A percentile compares a stretch with the other conserved stretches of the same genome.
phyloP scores from a whole-genome alignment of 2,797 vertebrate genomes.

The Trachops cirrhosus region DNA sequence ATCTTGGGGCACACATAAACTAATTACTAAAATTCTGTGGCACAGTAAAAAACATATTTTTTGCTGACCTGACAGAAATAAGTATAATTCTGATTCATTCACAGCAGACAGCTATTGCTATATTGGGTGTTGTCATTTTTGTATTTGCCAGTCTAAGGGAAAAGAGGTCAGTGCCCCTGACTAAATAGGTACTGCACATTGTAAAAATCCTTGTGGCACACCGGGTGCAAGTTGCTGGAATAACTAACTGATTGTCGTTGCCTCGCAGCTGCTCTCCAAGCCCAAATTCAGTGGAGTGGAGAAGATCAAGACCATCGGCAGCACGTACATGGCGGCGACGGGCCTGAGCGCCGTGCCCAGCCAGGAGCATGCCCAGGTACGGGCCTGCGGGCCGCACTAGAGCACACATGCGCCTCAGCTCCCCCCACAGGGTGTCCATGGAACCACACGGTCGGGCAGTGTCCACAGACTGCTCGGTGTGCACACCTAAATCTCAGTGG shows the following conservation, averaged over 20 bases:
- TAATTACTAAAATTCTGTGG: not conserved
- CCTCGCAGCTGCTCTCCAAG: conserved; percentile 92
- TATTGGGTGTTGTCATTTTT: not conserved
- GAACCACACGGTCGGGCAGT: fast-evolving
- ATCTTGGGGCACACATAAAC: not conserved
- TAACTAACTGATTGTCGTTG: conserved; percentile 53
- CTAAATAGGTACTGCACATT: not conserved
- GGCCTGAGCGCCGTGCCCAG: conserved; percentile 92
- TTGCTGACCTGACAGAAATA: not conserved
- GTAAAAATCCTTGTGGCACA: not conserved
- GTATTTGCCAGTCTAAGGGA: not conserved
- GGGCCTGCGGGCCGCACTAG: fast-evolving
- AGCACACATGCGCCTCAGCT: fast-evolving
- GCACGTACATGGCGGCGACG: conserved; percentile 98
- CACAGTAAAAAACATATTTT: not conserved
- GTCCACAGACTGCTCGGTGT: not conserved
- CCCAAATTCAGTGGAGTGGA: conserved; percentile 98
- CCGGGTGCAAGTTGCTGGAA: not conserved
- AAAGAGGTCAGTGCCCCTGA: not conserved
- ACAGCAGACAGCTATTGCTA: not conserved
- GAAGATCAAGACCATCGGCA: conserved; percentile 99
- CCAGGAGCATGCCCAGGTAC: conserved; percentile 93
- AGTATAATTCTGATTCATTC: not conserved
- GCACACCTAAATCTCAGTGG: not conserved
- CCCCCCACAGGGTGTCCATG: too few species aligned